Conservation (phyloP, 2,797 vertebrate species). For the Menidia menidia region DNA sequence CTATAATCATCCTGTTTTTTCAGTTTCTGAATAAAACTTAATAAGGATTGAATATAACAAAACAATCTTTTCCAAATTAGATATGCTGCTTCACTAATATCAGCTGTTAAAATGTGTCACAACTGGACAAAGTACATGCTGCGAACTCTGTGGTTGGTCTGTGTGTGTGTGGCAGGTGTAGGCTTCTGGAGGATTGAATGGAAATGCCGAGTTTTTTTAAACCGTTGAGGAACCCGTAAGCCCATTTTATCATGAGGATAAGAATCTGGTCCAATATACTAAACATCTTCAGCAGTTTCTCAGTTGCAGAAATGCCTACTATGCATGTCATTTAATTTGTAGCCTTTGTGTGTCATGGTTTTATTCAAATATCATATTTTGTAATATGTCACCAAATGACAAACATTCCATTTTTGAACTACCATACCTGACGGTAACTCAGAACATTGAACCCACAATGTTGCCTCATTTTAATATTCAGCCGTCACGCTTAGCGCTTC, state of each 20-base stretch:
- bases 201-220: constrained; percentile 13
- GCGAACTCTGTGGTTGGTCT: background rate
- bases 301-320: constrained; percentile 52
- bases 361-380: constrained; percentile 47
- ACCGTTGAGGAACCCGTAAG: constrained; percentile 3
- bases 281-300: constrained; percentile 14
- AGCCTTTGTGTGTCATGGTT: constrained; percentile 53
- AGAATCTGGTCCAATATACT: constrained; percentile 4
- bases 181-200: constrained; percentile 11
- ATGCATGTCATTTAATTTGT: constrained; percentile 71
- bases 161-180: background rate
- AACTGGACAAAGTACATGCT: constrained; percentile 7
- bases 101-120: constrained; percentile 12
- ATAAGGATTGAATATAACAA: constrained; percentile 27
- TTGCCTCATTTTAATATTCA: constrained; percentile 71
- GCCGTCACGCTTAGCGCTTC: constrained; percentile 62
- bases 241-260: constrained; percentile 17
- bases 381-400: constrained; percentile 58
- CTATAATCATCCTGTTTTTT: constrained; percentile 18
- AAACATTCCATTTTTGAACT: constrained; percentile 77
- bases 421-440: constrained; percentile 17
- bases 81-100: background rate
- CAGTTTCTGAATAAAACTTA: constrained; percentile 7
- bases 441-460: constrained; percentile 39
- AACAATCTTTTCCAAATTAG: constrained; percentile 7